Conservation (phyloP, 2,797 vertebrate species). For the Ctenopoma multispine region DNA sequence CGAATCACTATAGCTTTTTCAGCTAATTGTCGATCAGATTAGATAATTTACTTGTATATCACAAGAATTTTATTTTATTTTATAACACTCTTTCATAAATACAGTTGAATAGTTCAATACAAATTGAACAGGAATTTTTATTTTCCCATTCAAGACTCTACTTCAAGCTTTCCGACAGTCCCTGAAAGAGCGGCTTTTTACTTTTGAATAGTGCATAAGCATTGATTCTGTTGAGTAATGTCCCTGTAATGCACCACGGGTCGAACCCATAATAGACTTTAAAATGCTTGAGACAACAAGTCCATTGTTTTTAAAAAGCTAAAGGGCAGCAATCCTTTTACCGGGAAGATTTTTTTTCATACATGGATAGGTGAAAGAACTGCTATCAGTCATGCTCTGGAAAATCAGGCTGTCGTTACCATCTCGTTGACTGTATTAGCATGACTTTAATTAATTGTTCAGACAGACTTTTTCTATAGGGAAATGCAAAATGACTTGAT, state of each 20-base stretch:
- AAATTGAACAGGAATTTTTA: neutral
- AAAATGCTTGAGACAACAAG: constrained; percentile 24
- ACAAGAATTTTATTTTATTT: neutral
- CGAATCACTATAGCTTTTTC: too few relatives aligned
- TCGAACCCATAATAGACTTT: constrained; percentile 51
- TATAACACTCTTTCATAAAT: neutral
- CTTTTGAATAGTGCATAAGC: constrained; percentile 51
- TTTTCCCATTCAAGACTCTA: neutral
- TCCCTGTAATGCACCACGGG: constrained; percentile 36
- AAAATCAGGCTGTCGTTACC: constrained; percentile 5
- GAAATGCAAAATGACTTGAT: neutral
- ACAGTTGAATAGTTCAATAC: too few relatives aligned
- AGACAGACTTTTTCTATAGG: neutral
- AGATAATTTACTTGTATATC: neutral
- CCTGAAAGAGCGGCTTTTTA: constrained; percentile 21
- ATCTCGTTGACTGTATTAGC: neutral
- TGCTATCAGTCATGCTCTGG: constrained; percentile 8
- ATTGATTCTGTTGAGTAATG: constrained; percentile 58
- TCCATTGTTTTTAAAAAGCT: constrained; percentile 18
- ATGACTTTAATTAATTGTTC: constrained; percentile 7
- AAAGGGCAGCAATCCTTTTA: constrained; percentile 6
- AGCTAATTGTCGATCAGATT: neutral
- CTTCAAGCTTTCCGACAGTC: neutral
- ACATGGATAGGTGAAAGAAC: constrained; percentile 17
- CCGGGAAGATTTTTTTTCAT: neutral